These are phyloP conservation scores for Sebastes cheni DNA, from an alignment of 2,797 vertebrate genomes.

Conservation along the genomic window DNA sequence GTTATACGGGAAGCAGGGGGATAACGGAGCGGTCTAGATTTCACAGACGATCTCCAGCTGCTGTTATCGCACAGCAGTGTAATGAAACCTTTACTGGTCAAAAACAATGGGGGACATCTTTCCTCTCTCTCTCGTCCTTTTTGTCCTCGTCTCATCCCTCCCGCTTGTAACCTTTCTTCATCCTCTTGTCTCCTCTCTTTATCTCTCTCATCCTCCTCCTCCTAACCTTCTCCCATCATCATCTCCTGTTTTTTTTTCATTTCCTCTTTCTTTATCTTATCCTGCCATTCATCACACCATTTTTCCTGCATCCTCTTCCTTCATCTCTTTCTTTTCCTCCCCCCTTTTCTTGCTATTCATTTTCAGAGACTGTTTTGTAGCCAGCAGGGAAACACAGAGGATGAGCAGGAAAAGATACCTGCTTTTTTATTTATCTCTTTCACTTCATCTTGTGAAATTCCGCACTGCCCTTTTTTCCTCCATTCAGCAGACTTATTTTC, in stretches of 20 bases:
- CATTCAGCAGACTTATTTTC: constrained; percentile 37
- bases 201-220: constrained; percentile 22
- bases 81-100: constrained; percentile 66
- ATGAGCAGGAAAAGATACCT: constrained; percentile 3
- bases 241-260: constrained; percentile 6
- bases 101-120: constrained; percentile 46
- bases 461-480: constrained; percentile 8
- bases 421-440: constrained; percentile 33
- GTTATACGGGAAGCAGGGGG: constrained; percentile 72
- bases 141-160: constrained; percentile 20
- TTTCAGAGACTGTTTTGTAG: constrained; percentile 16
- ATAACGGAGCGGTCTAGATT: constrained; percentile 70
- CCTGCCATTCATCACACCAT: neutral
- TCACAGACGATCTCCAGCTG: constrained; percentile 68
- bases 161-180: constrained; percentile 36
- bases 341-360: neutral
- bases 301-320: neutral
- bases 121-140: constrained; percentile 20
- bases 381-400: constrained; percentile 1
- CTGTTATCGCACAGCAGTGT: constrained; percentile 59
- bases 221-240: constrained; percentile 37
- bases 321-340: neutral
- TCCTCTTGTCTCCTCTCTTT: constrained; percentile 21
- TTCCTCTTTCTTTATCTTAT: constrained; percentile 25
- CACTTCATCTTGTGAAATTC: constrained; percentile 40